phyloP scores from a whole-genome alignment of 2,113 vertebrate species.

The Chlorodrepanis virens region DNA sequence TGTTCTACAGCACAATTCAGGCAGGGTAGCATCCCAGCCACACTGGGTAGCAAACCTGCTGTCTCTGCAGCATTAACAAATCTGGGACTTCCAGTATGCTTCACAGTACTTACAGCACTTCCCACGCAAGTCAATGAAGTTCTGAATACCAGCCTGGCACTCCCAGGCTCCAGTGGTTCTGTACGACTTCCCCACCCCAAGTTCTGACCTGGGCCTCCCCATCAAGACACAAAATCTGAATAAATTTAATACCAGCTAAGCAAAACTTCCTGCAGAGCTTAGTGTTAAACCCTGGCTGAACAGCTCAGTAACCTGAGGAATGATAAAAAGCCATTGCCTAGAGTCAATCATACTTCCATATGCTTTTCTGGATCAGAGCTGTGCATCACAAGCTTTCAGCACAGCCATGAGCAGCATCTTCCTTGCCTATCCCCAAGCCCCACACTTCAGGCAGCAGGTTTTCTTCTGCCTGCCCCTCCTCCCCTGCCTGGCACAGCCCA shows the following conservation, averaged over 20 bases:
- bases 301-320: background rate
- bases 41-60: background rate
- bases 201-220: background rate
- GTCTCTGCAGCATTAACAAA: background rate
- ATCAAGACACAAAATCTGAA: background rate
- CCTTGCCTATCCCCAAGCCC: accelerated
- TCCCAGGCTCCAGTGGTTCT: background rate
- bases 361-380: background rate
- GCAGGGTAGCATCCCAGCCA: background rate
- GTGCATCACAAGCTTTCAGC: background rate
- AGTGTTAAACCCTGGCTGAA: background rate
- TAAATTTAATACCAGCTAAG: background rate
- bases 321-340: background rate
- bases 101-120: background rate
- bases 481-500: background rate
- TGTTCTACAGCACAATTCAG: background rate
- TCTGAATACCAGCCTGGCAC: background rate
- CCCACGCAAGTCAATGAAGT: background rate
- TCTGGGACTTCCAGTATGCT: background rate
- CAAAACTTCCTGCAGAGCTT: background rate
- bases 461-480: background rate
- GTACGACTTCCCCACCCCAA: accelerated
- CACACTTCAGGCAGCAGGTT: background rate
- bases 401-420: background rate
- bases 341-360: background rate